Conservation (phyloP, 1,140 invertebrate species). For the Musca domestica region DNA sequence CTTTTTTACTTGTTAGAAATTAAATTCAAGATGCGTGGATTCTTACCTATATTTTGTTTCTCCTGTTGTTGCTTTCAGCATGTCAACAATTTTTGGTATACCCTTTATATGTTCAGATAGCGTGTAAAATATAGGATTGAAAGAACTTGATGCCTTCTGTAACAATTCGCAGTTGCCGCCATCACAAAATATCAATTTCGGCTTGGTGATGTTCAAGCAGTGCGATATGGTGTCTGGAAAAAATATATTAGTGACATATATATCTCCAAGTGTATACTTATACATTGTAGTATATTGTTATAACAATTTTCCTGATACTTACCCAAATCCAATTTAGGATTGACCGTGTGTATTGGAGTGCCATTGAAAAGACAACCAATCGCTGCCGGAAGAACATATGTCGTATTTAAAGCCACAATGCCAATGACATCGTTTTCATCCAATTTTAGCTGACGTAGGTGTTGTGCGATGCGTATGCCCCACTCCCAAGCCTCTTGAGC, state of each 20-base stretch:
- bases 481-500: constrained; percentile 34
- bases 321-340: constrained; percentile 41
- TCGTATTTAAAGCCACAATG: constrained; percentile 40
- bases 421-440: constrained; percentile 43
- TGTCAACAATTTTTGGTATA: constrained; percentile 31
- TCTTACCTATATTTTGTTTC: constrained; percentile 38
- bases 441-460: constrained; percentile 35
- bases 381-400: constrained; percentile 40
- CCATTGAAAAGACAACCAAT: constrained; percentile 42
- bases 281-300: too few species aligned
- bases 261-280: too few species aligned
- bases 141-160: constrained; percentile 32
- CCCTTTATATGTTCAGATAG: constrained; percentile 33
- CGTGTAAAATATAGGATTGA: constrained; percentile 40
- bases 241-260: too few species aligned
- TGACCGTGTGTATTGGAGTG: constrained; percentile 41
- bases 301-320: too few species aligned
- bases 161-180: constrained; percentile 40
- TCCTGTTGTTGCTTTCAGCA: constrained; percentile 32
- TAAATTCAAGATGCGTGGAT: too few species aligned
- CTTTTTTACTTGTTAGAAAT: too few species aligned
- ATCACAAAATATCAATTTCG: constrained; percentile 41
- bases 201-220: constrained; percentile 36
- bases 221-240: constrained; percentile 24
- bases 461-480: constrained; percentile 43